phyloP scores from a whole-genome alignment of 2,888 invertebrate genomes.

The Cancer borealis region DNA sequence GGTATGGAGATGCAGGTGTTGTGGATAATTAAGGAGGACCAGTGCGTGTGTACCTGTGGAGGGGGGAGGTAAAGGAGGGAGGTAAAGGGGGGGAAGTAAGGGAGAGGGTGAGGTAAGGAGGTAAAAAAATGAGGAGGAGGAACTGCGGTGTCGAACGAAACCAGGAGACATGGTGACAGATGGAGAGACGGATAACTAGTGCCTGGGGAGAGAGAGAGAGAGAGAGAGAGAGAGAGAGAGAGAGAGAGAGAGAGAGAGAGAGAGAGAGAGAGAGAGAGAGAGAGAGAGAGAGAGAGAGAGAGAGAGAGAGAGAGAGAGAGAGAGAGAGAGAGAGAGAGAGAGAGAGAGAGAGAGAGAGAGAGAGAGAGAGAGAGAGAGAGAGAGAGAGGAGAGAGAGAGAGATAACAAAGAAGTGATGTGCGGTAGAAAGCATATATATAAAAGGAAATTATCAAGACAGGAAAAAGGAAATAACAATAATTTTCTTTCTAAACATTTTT shows the following conservation, averaged over 20 bases:
- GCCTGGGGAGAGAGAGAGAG: background rate
- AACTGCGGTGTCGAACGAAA: background rate
- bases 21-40: slow-evolving; percentile 32
- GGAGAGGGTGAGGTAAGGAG: too few relatives aligned
- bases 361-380: background rate
- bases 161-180: slow-evolving; percentile 6
- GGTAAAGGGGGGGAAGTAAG: background rate
- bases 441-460: too few relatives aligned
- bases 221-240: slow-evolving; percentile 43
- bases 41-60: background rate
- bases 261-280: slow-evolving; percentile 31
- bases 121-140: background rate
- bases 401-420: too few relatives aligned
- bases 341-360: background rate
- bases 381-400: slow-evolving; percentile 21
- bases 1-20: slow-evolving; percentile 38
- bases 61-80: background rate
- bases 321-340: slow-evolving; percentile 13
- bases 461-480: too few relatives aligned
- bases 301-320: background rate
- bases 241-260: slow-evolving; percentile 36
- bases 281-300: slow-evolving; percentile 30
- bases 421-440: too few relatives aligned
- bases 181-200: background rate
- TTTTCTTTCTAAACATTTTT: too few relatives aligned